Evolutionary conservation across 2,797 vertebrate species (phyloP).

Genomic region (Sebastes flavidus): DNA sequence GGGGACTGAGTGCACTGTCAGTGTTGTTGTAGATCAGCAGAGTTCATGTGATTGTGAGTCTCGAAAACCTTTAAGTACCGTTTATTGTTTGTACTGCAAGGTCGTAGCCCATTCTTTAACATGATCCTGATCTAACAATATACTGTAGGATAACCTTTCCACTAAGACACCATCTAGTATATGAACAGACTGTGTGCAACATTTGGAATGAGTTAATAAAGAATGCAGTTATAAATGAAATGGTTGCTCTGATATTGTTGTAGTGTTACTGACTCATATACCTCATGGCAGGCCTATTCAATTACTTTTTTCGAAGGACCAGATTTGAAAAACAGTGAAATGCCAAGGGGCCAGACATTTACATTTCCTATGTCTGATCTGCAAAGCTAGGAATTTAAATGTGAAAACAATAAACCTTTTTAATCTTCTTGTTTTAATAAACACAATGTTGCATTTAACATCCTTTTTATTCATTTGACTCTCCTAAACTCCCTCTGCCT

Average conservation of each 20-base stretch:
- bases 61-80: constrained; percentile 7
- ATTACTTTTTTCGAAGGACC: too few relatives aligned
- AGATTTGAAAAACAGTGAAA: too few relatives aligned
- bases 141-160: not conserved
- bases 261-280: not conserved
- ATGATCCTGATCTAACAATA: not conserved
- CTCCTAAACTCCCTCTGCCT: too few relatives aligned
- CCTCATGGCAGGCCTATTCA: too few relatives aligned
- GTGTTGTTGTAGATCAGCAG: constrained; percentile 44
- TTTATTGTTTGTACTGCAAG: constrained; percentile 2
- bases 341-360: too few relatives aligned
- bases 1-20: constrained; percentile 49
- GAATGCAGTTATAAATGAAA: not conserved
- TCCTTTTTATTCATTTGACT: too few relatives aligned
- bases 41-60: constrained; percentile 47
- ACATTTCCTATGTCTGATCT: too few relatives aligned
- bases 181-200: not conserved
- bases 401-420: too few relatives aligned
- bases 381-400: too few relatives aligned
- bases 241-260: not conserved
- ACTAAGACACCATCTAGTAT: not conserved
- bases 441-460: too few relatives aligned
- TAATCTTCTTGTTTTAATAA: too few relatives aligned
- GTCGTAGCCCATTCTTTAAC: not conserved
- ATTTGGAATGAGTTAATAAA: not conserved